Percentiles rank a stretch among this genome's conserved stretches.
Evolutionary conservation across 1,140 invertebrate species (phyloP).

Genomic region (Trichonephila clavipes): DNA sequence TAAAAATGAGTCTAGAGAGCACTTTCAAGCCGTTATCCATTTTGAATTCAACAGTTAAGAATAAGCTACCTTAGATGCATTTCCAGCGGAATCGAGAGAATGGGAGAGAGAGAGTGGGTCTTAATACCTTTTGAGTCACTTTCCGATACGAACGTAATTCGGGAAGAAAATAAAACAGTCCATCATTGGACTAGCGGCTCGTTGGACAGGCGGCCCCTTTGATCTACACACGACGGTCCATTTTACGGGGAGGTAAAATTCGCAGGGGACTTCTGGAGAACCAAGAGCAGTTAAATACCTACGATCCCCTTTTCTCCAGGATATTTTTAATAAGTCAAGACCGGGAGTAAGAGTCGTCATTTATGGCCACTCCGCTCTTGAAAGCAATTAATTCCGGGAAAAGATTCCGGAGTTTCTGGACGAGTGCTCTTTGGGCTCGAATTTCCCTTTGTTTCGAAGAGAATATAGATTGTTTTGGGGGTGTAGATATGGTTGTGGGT

Average conservation of each 20-base stretch:
- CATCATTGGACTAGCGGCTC: conserved; percentile 13
- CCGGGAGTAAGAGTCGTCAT: not conserved
- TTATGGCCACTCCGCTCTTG: not conserved
- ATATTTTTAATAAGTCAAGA: conserved; percentile 25
- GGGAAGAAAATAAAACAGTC: conserved; percentile 41
- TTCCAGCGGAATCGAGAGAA: not conserved
- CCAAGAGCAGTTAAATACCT: not conserved
- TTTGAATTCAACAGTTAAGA: not conserved
- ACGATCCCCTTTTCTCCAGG: not conserved
- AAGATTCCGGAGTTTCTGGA: not conserved
- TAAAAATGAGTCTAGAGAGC: conserved; percentile 8
- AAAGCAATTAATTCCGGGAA: not conserved
- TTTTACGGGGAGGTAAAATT: not conserved
- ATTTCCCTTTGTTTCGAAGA: too few relatives aligned
- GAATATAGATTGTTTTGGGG: too few relatives aligned
- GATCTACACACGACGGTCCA: conserved; percentile 39
- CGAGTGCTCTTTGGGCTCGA: too few relatives aligned
- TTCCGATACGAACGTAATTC: conserved; percentile 21
- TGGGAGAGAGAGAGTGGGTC: not conserved
- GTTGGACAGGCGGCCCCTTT: conserved; percentile 36
- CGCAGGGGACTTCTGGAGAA: not conserved
- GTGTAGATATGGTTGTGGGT: too few relatives aligned
- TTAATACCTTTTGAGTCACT: conserved; percentile 25
- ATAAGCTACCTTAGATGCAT: not conserved
- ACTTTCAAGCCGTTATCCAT: conserved; percentile 24